Evolutionary conservation across 2,113 vertebrate species (phyloP).

Genomic region (Naja naja): DNA sequence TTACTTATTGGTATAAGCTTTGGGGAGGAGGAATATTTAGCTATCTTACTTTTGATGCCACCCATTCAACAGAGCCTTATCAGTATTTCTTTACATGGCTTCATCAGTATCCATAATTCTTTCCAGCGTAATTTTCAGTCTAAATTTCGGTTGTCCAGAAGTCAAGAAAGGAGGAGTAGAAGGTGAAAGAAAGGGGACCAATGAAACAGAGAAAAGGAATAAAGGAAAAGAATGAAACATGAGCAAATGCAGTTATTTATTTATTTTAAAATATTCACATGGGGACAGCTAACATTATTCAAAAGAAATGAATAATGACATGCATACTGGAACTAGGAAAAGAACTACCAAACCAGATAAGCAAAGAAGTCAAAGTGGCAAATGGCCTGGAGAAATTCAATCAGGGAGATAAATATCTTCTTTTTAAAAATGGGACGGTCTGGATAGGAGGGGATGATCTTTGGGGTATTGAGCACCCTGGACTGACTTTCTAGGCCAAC

Average conservation of each 20-base stretch:
- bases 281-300: not conserved
- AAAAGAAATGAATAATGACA: not conserved
- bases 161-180: not conserved
- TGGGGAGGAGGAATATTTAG: not conserved
- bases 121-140: not conserved
- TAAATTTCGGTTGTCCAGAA: not conserved
- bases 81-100: not conserved
- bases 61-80: not conserved
- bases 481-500: not conserved
- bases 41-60: not conserved
- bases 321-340: not conserved
- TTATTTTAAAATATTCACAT: not conserved
- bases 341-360: not conserved
- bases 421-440: not conserved
- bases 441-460: not conserved
- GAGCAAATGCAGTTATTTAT: not conserved
- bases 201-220: not conserved
- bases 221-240: not conserved
- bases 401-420: not conserved
- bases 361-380: not conserved
- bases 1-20: not conserved
- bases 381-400: not conserved
- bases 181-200: not conserved
- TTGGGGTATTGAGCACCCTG: not conserved
- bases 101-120: not conserved